phyloP scores from a whole-genome alignment of 1,140 invertebrate species.

The Drosophila murphyi region DNA sequence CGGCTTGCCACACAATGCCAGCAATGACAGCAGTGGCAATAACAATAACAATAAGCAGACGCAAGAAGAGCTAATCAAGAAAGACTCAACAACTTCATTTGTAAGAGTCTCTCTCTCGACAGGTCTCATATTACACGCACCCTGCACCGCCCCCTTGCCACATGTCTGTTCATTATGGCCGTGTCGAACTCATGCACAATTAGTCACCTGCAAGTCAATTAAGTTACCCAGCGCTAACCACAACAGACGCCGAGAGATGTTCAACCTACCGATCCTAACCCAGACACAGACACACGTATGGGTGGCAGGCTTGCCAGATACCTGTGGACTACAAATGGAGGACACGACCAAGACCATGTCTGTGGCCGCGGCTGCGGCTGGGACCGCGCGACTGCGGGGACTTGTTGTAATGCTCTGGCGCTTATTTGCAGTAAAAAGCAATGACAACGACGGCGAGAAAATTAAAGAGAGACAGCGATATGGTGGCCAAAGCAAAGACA shows the following conservation, averaged over 20 bases:
- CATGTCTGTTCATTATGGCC: conserved; percentile 12
- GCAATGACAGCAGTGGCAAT: conserved; percentile 32
- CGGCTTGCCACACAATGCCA: conserved; percentile 51
- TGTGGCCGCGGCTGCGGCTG: conserved; percentile 18
- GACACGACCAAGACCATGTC: conserved; percentile 10
- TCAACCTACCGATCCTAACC: conserved; percentile 11
- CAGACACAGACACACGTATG: conserved; percentile 55
- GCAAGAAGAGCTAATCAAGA: conserved; percentile 29
- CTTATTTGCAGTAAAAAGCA: conserved; percentile 80
- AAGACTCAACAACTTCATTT: conserved; percentile 71
- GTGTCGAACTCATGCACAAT: conserved; percentile 80
- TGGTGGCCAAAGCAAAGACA: neutral
- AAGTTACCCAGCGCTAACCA: conserved; percentile 69
- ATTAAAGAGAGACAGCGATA: conserved; percentile 51
- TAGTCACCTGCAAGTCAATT: conserved; percentile 83
- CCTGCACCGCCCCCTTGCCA: neutral
- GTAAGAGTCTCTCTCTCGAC: conserved; percentile 34
- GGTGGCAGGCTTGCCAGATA: conserved; percentile 43
- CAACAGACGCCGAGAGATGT: conserved; percentile 61
- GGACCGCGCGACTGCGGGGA: conserved; percentile 22
- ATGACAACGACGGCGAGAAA: conserved; percentile 74
- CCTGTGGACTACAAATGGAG: conserved; percentile 53
- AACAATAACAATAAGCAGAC: conserved; percentile 41
- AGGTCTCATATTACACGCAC: conserved; percentile 77
- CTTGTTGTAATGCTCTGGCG: conserved; percentile 54